These are phyloP conservation scores for Lacerta viridis DNA, from an alignment of 2,797 vertebrate species.

Conservation along the genomic window DNA sequence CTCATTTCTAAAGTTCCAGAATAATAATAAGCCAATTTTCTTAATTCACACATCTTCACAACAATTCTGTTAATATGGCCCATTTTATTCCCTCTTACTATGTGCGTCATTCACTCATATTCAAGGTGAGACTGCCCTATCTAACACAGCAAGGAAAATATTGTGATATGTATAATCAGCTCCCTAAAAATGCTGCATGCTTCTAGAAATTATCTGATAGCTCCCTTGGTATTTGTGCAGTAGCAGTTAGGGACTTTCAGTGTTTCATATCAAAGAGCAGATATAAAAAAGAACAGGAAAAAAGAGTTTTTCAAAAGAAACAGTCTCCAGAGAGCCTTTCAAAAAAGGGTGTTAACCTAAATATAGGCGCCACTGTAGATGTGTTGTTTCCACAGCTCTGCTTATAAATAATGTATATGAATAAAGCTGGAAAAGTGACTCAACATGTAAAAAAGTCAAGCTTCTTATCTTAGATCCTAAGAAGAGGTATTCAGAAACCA, in stretches of 20 bases:
- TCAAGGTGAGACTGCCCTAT: not conserved
- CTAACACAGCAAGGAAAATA: not conserved
- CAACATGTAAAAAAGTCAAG: not conserved
- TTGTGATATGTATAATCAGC: not conserved
- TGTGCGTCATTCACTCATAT: not conserved
- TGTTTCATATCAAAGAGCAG: not conserved
- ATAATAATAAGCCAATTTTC: not conserved
- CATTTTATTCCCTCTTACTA: not conserved
- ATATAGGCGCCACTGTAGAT: not conserved
- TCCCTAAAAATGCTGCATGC: not conserved
- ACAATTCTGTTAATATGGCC: not conserved
- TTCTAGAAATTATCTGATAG: not conserved
- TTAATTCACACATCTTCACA: not conserved
- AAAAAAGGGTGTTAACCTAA: constrained; percentile 1
- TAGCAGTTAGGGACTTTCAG: not conserved
- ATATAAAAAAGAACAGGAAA: not conserved
- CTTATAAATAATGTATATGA: constrained; percentile 24
- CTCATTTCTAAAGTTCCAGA: not conserved
- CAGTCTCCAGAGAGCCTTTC: not conserved
- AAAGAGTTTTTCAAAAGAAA: constrained; percentile 6
- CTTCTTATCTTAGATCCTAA: not conserved
- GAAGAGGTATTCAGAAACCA: not conserved
- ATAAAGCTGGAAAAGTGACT: constrained; percentile 4
- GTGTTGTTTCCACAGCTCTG: not conserved
- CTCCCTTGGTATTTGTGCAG: not conserved